These are phyloP conservation scores for Chironomus tentans DNA, from an alignment of 2,888 invertebrate species.

Conservation along the genomic window DNA sequence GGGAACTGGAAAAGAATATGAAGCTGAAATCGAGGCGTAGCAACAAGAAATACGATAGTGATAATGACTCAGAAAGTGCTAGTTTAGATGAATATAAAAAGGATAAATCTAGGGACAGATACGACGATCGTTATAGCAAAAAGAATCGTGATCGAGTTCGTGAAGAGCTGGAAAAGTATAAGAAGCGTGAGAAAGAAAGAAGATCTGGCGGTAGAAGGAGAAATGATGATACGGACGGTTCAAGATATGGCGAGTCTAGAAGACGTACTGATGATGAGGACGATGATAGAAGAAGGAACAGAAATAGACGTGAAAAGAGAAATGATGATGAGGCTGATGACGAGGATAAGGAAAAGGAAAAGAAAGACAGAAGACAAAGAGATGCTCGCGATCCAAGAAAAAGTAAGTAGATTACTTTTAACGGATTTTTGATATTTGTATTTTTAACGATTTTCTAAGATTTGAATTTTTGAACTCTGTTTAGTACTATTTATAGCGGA, in stretches of 20 bases:
- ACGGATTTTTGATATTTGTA: no score
- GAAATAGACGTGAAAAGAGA: not conserved
- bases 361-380: not conserved
- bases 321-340: slow-evolving; percentile 33
- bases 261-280: slow-evolving; percentile 15
- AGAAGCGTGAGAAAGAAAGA: slow-evolving; percentile 29
- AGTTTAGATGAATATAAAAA: not conserved
- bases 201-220: slow-evolving; percentile 31
- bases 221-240: slow-evolving; percentile 32
- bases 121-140: slow-evolving; percentile 5
- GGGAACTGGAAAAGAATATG: slow-evolving; percentile 20
- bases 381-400: not conserved
- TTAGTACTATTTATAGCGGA: no score
- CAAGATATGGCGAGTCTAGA: slow-evolving; percentile 34
- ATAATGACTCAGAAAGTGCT: not conserved
- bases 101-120: not conserved
- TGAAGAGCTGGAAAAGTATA: slow-evolving; percentile 29
- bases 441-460: no score
- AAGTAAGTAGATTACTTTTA: slow-evolving; percentile 17
- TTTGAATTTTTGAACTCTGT: no score
- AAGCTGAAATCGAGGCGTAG: not conserved
- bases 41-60: slow-evolving; percentile 18
- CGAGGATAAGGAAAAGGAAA: slow-evolving; percentile 28
- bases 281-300: not conserved
- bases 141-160: slow-evolving; percentile 31